A percentile compares a stretch with the other conserved stretches of the same genome.
These are phyloP conservation scores for Daubentonia madagascariensis DNA, from an alignment of 2,113 vertebrate species.

Conservation along the genomic window DNA sequence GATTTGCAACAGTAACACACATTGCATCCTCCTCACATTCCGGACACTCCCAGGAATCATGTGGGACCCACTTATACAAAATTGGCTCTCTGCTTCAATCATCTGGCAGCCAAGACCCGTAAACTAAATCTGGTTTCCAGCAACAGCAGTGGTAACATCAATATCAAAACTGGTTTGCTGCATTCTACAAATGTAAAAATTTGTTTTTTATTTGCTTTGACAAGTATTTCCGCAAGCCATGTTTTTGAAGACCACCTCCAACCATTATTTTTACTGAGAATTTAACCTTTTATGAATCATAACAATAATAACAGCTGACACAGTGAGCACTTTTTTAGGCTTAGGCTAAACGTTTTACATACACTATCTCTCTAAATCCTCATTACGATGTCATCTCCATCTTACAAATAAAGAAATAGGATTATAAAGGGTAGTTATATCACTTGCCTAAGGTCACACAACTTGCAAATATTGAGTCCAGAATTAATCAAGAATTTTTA, in stretches of 20 bases:
- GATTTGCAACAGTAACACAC: slow-evolving; percentile 23
- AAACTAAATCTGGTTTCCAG: slow-evolving; percentile 55
- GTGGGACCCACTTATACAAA: background rate
- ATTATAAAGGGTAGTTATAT: background rate
- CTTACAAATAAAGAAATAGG: background rate
- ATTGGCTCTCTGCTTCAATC: slow-evolving; percentile 35
- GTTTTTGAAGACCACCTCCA: slow-evolving; percentile 11
- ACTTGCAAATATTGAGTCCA: background rate
- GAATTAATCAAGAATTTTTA: background rate
- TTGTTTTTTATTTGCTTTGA: slow-evolving; percentile 55
- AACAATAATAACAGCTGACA: slow-evolving; percentile 5
- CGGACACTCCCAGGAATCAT: slow-evolving; percentile 63
- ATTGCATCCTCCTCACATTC: slow-evolving; percentile 23
- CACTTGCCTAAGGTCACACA: background rate
- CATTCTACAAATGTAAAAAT: slow-evolving; percentile 24
- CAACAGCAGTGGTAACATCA: slow-evolving; percentile 32
- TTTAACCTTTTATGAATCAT: slow-evolving; percentile 34
- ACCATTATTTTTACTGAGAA: slow-evolving; percentile 25
- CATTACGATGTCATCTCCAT: background rate
- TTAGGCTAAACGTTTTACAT: background rate
- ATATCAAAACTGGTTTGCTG: slow-evolving; percentile 19
- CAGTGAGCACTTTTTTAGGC: background rate
- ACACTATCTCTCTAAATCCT: slow-evolving; percentile 9
- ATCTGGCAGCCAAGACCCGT: slow-evolving; percentile 49
- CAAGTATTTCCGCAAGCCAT: background rate